phyloP scores from a whole-genome alignment of 2,113 vertebrate species.

The Xenotilapia longispinis region DNA sequence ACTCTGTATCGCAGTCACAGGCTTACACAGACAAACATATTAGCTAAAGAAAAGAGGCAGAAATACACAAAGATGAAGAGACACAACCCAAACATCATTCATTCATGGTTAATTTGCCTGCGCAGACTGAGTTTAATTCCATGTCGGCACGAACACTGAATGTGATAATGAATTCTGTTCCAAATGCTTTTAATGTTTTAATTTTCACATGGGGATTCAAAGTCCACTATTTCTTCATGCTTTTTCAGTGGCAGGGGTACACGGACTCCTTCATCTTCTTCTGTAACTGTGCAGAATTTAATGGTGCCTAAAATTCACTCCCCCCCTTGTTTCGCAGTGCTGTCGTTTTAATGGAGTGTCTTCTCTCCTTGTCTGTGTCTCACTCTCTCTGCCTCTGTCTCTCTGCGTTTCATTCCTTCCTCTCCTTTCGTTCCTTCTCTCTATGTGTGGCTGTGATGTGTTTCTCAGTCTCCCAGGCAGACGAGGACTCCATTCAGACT shows the following conservation, averaged over 20 bases:
- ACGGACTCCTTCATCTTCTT: background rate
- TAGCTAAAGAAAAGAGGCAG: background rate
- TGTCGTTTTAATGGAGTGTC: conserved; percentile 12
- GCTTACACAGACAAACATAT: background rate
- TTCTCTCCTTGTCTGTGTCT: background rate
- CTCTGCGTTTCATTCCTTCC: background rate
- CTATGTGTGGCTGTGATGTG: background rate
- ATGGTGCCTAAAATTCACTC: background rate
- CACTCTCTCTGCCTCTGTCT: background rate
- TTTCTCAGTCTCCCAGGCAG: conserved; percentile 80
- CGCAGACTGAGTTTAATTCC: conserved; percentile 17
- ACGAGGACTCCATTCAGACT: conserved; percentile 85
- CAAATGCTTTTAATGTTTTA: conserved; percentile 28
- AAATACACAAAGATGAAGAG: background rate
- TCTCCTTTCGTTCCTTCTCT: background rate
- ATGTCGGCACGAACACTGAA: conserved; percentile 25
- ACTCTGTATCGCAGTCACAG: background rate
- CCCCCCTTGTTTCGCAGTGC: background rate
- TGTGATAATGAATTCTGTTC: conserved; percentile 17
- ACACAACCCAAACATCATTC: background rate
- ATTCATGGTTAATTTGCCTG: conserved; percentile 2
- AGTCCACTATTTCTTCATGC: background rate
- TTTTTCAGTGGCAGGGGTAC: background rate
- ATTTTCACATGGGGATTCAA: background rate
- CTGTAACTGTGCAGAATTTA: background rate